These are phyloP conservation scores for Linyphia triangularis DNA, from an alignment of 2,888 invertebrate genomes.

Conservation along the genomic window DNA sequence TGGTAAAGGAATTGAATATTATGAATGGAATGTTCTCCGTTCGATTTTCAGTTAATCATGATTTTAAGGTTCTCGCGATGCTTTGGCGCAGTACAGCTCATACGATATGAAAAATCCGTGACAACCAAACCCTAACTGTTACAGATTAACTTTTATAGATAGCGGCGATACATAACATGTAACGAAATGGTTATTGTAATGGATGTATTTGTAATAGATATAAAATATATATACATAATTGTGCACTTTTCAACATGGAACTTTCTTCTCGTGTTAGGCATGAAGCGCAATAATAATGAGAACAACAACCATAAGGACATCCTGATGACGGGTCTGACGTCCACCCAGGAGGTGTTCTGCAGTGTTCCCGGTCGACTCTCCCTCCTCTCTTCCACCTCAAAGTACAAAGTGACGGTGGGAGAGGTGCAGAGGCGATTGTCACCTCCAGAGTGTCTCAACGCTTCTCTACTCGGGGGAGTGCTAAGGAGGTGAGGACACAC, in stretches of 20 bases:
- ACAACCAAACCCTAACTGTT: too few relatives aligned
- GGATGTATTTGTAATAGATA: too few relatives aligned
- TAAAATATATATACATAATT: neutral
- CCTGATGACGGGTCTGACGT: slow-evolving; percentile 80
- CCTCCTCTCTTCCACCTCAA: slow-evolving; percentile 97
- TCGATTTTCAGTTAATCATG: too few relatives aligned
- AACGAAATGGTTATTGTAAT: neutral
- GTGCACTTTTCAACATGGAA: neutral
- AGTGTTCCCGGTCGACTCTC: slow-evolving; percentile 98
- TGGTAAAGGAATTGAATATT: too few relatives aligned
- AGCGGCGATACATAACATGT: too few relatives aligned
- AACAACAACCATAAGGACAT: slow-evolving; percentile 80
- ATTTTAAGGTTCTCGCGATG: too few relatives aligned
- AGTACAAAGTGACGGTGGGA: slow-evolving; percentile 99
- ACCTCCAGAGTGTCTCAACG: slow-evolving; percentile 99
- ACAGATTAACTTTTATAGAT: too few relatives aligned
- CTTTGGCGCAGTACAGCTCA: too few relatives aligned
- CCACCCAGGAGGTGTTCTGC: slow-evolving; percentile 97
- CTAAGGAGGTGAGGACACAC: slow-evolving; percentile 92
- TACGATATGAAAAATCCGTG: too few relatives aligned
- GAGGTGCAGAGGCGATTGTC: slow-evolving; percentile 98
- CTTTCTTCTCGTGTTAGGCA: slow-evolving; percentile 64
- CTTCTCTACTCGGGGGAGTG: slow-evolving; percentile 97
- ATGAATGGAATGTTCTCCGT: too few relatives aligned
- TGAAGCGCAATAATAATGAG: slow-evolving; percentile 76